Conservation (phyloP, 2,888 invertebrate genomes). For the Tetrapedia diversipes region DNA sequence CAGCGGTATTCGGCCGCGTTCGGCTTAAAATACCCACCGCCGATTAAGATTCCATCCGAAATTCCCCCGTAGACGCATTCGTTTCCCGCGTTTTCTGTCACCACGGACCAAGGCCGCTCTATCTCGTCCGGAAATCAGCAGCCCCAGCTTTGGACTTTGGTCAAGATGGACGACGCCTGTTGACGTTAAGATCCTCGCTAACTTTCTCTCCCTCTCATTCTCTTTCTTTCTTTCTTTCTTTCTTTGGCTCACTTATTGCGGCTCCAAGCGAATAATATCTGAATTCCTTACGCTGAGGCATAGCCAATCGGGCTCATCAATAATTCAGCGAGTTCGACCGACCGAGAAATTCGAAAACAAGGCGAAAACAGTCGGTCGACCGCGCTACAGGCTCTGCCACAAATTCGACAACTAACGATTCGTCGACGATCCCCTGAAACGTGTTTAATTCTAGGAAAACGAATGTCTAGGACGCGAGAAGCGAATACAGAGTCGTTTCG, state of each 20-base stretch:
- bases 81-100: constrained; percentile 55
- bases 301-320: constrained; percentile 70
- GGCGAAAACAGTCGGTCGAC: constrained; percentile 56
- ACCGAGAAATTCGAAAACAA: constrained; percentile 70
- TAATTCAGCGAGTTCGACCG: constrained; percentile 71
- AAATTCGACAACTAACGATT: constrained; percentile 10
- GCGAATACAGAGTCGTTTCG: too few species aligned
- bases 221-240: neutral
- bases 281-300: constrained; percentile 62
- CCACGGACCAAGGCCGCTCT: constrained; percentile 41
- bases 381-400: constrained; percentile 25
- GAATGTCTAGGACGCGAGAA: too few species aligned
- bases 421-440: neutral
- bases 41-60: constrained; percentile 55
- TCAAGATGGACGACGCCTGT: constrained; percentile 58
- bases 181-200: constrained; percentile 54
- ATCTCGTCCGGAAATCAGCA: constrained; percentile 58
- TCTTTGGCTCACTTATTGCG: neutral
- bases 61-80: constrained; percentile 38
- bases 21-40: constrained; percentile 34
- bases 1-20: neutral
- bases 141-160: constrained; percentile 52
- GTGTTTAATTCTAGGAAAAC: neutral
- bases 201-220: neutral
- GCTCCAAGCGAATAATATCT: constrained; percentile 64